Evolutionary conservation across 2,888 invertebrate species (phyloP), one percentile per base, ranked within the genome.

Genomic region (Pyrrhia umbra): DNA sequence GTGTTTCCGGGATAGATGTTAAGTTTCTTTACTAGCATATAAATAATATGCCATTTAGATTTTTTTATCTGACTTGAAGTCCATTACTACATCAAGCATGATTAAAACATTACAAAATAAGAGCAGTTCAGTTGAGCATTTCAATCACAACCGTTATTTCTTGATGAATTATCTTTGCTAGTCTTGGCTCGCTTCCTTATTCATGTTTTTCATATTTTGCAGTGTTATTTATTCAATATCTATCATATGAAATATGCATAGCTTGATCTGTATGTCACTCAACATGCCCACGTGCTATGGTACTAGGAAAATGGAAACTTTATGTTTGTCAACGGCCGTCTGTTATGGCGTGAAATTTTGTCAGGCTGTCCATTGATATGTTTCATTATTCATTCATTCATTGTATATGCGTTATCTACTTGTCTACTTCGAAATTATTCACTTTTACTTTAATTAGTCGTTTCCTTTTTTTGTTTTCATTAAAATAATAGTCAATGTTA

Each of bases 181-280:
- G 20, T 15, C 10, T 60, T n/a, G n/a, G 25, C 21, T 23, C 13
- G 16, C 13, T 46, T 73, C 59, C 45, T 34, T 18, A 25, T 56
- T 64, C 55, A 45, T 64, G 63, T 42, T 61, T 69, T 61, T 65
- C 54, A 57, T 60, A 70, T 77, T 66, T 73, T 68, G 58, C 56
- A 69, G 25, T 60, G 54, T 66, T 65, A 68, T 73, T n/a, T 62
- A 56, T 77, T 68, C 64, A 47, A 65, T 62, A 59, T 51, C 50
- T 60, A 42, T 65, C 46, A 57, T 54, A 65, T 69, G 72, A 75
- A 74, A 77, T 78, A 81, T 82, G 77, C 81, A 77, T 68, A 68
- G 56, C 62, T 63, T 51, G 55, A 45, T 67, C 66, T 68, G 57
- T 63, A 79, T 80, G 79, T 72, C 77, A 74, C 61, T 75, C 77